Evolutionary conservation across 2,113 vertebrate genomes (phyloP), one percentile per base, ranked within the genome.

Genomic region (Ageneiosus marmoratus): DNA sequence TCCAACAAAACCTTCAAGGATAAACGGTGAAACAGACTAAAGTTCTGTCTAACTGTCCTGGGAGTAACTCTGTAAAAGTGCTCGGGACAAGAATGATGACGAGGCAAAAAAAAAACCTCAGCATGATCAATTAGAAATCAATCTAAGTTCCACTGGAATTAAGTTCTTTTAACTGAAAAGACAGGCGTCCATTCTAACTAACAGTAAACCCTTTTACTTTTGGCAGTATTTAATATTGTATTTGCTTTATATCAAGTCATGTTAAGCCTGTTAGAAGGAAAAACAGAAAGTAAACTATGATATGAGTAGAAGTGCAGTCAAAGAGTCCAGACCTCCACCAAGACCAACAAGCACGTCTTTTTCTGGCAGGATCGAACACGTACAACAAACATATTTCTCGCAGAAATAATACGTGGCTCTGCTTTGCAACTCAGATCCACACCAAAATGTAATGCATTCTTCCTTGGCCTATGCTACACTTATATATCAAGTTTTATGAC

Each of bases 61-160:
- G n/a, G 13, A 73, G 13, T 27, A 74, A 32, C 46, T 74, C 18
- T 74, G n/a, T 32, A 51, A 74, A 74, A 74, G 72, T 32, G 70
- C n/a, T 50, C 0, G 46, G 9, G 48, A 51, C 72, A 51, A 74
- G 16, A 74, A 20, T 74, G 48, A 51, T 74, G 72, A 51, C 2
- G 18, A 74, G 16, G 46, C 46, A 74, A 74, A 73, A 73, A 72
- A 44, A 72, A 44, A 12, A 13, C 24, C 3, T 16, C 5, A 73
- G 2, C 12, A 8, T 48, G n/a, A 27, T 73, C 44, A 73, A 73
- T 27, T 73, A 27, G 5, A 27, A 73, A 48, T 73, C 69, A 73
- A 29, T 48, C 24, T 27, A 7, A 69, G 2, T 27, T 29, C 7
- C 24, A 2, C 16, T 12, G 2, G 69, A 27, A 50, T 73, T 27